Evolutionary conservation across 1,140 invertebrate genomes (phyloP).

Genomic region (Neodiprion lecontei): DNA sequence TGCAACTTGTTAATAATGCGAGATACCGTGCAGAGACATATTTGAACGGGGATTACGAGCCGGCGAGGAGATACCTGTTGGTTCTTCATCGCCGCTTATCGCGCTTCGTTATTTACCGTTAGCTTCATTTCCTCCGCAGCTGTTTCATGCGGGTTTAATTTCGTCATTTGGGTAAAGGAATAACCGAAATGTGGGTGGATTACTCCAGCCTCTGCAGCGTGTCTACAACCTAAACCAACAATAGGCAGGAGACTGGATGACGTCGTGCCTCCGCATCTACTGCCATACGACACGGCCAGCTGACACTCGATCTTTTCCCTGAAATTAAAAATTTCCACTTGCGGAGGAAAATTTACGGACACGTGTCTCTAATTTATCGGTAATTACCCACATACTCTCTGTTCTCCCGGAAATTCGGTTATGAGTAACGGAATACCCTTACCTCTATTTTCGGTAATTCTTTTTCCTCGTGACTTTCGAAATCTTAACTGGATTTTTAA

Average conservation of each 20-base stretch:
- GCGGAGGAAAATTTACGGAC: background rate
- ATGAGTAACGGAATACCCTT: background rate
- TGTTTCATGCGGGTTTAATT: background rate
- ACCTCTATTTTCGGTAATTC: background rate
- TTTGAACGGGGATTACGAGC: background rate
- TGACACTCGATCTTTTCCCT: no score
- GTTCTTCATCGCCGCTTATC: background rate
- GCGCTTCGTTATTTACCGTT: background rate
- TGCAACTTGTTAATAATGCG: background rate
- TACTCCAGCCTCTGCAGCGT: background rate
- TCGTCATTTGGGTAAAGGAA: constrained; percentile 5
- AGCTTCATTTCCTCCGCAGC: background rate
- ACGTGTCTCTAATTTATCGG: background rate
- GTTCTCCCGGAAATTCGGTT: no score
- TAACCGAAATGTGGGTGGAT: background rate
- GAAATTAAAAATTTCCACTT: no score
- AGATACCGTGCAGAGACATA: background rate
- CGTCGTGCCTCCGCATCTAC: background rate
- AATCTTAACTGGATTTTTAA: background rate
- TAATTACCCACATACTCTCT: background rate
- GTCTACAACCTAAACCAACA: background rate
- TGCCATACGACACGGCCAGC: no score
- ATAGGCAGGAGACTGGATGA: background rate
- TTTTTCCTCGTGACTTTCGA: background rate
- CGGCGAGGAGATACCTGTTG: no score